Evolutionary conservation across 2,888 invertebrate species (phyloP).

Genomic region (Caenorhabditis sp.): DNA sequence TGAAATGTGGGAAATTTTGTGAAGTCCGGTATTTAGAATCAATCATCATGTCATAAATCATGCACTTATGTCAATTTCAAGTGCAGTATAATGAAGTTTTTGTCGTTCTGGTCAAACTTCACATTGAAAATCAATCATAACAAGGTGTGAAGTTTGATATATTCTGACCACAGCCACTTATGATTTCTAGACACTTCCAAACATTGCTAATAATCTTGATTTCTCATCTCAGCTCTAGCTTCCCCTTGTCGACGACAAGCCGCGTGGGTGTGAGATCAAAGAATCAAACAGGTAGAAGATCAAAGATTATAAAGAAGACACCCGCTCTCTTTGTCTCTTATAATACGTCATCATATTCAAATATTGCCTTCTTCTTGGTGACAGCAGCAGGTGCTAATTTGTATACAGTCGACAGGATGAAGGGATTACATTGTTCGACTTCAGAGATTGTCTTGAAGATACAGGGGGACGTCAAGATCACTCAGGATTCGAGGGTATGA

Average conservation of each 20-base stretch:
- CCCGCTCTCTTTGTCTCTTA: background rate
- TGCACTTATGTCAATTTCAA: background rate
- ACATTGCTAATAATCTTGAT: too few species aligned
- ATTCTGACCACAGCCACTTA: background rate
- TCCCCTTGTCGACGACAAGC: too few species aligned
- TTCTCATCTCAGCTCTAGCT: too few species aligned
- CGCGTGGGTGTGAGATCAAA: background rate
- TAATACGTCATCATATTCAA: background rate
- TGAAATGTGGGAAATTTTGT: background rate
- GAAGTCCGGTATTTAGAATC: background rate
- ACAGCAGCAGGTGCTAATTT: conserved; percentile 12
- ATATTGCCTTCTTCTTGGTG: conserved; percentile 1
- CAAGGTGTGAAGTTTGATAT: too few species aligned
- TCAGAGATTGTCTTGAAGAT: too few species aligned
- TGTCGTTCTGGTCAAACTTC: conserved; percentile 4
- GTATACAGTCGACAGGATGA: background rate
- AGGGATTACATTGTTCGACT: background rate
- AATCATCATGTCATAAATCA: background rate
- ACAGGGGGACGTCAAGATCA: too few species aligned
- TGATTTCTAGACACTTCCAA: too few species aligned
- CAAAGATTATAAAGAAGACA: background rate
- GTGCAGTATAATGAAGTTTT: background rate
- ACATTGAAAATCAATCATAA: conserved; percentile 1
- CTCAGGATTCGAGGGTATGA: too few species aligned
- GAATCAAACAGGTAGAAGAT: background rate